phyloP scores from a whole-genome alignment of 2,888 invertebrate genomes.

The Zaprionus obscuricornis region DNA sequence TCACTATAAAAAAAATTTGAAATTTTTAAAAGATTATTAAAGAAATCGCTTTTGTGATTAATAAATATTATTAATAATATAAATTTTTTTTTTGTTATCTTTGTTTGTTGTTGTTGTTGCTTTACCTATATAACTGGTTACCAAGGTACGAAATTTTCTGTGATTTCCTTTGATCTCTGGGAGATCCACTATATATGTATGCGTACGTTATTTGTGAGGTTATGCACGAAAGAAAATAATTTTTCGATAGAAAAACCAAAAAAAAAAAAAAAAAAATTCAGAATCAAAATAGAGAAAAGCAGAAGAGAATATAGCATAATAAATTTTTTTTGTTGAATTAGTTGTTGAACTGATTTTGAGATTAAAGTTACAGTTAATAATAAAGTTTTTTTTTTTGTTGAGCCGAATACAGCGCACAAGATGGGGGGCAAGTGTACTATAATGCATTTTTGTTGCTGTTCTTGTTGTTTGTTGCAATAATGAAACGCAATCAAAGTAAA shows the following conservation, averaged over 20 bases:
- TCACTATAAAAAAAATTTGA: no score
- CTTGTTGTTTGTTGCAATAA: no score
- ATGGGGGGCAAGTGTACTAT: constrained; percentile 69
- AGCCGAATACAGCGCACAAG: constrained; percentile 48
- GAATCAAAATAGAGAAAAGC: no score
- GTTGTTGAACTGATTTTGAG: no score
- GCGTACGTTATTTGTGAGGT: constrained; percentile 57
- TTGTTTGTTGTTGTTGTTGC: constrained; percentile 34
- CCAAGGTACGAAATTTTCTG: constrained; percentile 99
- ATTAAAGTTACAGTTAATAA: constrained; percentile 4
- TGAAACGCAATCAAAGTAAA: constrained; percentile 42
- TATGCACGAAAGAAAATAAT: constrained; percentile 82
- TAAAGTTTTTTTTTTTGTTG: constrained; percentile 2
- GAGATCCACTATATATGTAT: constrained; percentile 92
- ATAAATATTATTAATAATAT: no score
- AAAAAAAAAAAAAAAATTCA: no score
- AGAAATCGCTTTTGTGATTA: no score
- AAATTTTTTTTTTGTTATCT: no score
- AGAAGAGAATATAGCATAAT: no score
- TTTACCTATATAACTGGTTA: constrained; percentile 99
- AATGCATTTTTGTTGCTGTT: constrained; percentile 70
- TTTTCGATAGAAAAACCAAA: constrained; percentile 37
- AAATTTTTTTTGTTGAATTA: no score
- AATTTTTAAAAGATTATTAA: no score
- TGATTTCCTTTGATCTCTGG: constrained; percentile 99